A percentile compares a stretch with the other conserved stretches of the same genome.
phyloP scores from a whole-genome alignment of 2,888 invertebrate species.

The Drosophila eohydei region DNA sequence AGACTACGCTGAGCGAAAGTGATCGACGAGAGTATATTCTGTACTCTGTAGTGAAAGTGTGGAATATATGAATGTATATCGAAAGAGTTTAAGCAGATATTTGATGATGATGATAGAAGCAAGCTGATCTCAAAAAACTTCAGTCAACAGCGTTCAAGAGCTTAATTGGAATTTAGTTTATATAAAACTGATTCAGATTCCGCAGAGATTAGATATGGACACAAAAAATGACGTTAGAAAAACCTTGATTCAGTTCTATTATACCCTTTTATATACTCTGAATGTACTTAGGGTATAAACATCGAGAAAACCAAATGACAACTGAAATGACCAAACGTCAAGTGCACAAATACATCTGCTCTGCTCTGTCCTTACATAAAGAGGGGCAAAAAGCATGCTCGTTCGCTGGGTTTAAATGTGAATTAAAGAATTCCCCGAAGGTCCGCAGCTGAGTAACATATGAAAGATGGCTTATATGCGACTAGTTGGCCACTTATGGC shows the following conservation, averaged over 20 bases:
- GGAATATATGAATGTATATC: neutral
- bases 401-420: slow-evolving; percentile 55
- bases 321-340: slow-evolving; percentile 72
- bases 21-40: neutral
- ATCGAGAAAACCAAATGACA: slow-evolving; percentile 46
- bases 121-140: neutral
- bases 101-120: neutral
- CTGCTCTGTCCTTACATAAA: neutral
- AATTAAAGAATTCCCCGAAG: slow-evolving; percentile 59
- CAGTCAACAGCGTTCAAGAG: no score
- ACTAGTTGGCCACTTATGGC: slow-evolving; percentile 39
- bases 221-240: no score
- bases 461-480: slow-evolving; percentile 54
- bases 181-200: no score
- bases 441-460: slow-evolving; percentile 27
- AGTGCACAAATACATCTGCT: slow-evolving; percentile 45
- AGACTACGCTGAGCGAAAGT: neutral
- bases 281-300: slow-evolving; percentile 9
- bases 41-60: neutral
- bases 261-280: neutral
- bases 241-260: neutral
- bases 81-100: neutral
- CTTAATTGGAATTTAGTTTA: no score
- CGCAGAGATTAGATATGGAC: no score
- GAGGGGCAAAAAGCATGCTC: slow-evolving; percentile 20